phyloP scores from a whole-genome alignment of 1,140 invertebrate species.

The Drosophila mayri region DNA sequence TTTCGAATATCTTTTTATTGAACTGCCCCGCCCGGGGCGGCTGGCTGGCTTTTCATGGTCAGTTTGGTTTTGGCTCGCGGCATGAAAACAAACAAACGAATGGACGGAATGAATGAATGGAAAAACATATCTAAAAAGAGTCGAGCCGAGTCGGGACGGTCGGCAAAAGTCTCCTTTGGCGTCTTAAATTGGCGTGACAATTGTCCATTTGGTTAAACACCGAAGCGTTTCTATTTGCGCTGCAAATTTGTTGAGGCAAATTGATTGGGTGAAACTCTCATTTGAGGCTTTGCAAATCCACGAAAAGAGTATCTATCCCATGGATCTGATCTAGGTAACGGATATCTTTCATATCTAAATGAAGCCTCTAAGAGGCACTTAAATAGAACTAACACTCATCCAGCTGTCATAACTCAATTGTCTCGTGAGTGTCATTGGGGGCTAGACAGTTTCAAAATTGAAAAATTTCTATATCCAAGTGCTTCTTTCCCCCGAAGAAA shows the following conservation, averaged over 20 bases:
- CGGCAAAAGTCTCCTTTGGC: constrained; percentile 41
- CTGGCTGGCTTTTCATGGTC: constrained; percentile 46
- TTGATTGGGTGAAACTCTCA: constrained; percentile 39
- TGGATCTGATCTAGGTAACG: constrained; percentile 30
- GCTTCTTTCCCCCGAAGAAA: constrained; percentile 5
- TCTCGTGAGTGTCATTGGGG: constrained; percentile 26
- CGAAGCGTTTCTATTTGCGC: constrained; percentile 50
- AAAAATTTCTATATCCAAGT: constrained; percentile 18
- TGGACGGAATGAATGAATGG: constrained; percentile 20
- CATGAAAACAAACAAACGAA: constrained; percentile 46
- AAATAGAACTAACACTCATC: constrained; percentile 30
- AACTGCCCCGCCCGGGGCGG: constrained; percentile 29
- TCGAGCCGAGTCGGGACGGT: not conserved
- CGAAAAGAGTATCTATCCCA: constrained; percentile 14
- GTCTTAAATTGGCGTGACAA: constrained; percentile 55
- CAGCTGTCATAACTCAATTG: constrained; percentile 55
- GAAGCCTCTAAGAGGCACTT: constrained; percentile 33
- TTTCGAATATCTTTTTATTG: constrained; percentile 38
- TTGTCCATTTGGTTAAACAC: constrained; percentile 52
- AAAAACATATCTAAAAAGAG: constrained; percentile 28
- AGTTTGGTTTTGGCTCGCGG: constrained; percentile 55
- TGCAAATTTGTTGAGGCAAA: constrained; percentile 37
- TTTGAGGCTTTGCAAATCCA: constrained; percentile 1
- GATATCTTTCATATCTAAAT: constrained; percentile 6
- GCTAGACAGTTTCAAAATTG: constrained; percentile 33